phyloP scores from a whole-genome alignment of 2,797 vertebrate species.

The Pelodytes ibericus region DNA sequence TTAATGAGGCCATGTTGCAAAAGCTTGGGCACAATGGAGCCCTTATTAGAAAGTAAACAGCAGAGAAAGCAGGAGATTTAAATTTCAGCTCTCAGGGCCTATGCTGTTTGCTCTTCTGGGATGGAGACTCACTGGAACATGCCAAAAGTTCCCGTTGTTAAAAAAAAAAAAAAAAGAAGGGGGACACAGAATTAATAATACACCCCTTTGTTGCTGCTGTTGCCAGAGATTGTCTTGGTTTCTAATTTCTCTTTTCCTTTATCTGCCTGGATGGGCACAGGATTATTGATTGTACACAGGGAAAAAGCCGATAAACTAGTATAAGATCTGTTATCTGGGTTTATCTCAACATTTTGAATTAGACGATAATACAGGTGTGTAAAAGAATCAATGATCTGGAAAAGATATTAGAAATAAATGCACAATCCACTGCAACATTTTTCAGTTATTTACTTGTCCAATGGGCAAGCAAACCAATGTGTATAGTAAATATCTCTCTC shows the following conservation, averaged over 20 bases:
- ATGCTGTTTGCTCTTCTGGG: constrained; percentile 26
- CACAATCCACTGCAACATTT: no score
- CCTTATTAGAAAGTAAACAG: constrained; percentile 32
- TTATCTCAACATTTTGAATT: no score
- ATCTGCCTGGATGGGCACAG: not conserved
- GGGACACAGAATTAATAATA: constrained; percentile 22
- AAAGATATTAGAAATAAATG: no score
- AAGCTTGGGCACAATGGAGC: constrained; percentile 35
- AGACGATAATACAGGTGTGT: no score
- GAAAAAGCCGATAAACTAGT: not conserved
- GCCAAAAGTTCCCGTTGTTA: constrained; percentile 26
- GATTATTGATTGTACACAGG: not conserved
- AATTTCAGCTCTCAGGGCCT: constrained; percentile 7
- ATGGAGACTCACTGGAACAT: constrained; percentile 16
- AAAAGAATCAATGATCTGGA: no score
- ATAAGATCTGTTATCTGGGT: not conserved
- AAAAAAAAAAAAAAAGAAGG: no score
- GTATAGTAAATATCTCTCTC: no score
- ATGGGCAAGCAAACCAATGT: no score
- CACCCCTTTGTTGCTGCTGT: constrained; percentile 27
- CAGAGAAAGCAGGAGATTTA: constrained; percentile 7
- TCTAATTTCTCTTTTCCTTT: constrained; percentile 17
- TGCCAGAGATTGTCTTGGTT: constrained; percentile 3
- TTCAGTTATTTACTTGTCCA: no score
- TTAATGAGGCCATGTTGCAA: constrained; percentile 24